Base-by-base conservation (phyloP, 2,888 invertebrate genomes). In the Antheraea assamensis region DNA sequence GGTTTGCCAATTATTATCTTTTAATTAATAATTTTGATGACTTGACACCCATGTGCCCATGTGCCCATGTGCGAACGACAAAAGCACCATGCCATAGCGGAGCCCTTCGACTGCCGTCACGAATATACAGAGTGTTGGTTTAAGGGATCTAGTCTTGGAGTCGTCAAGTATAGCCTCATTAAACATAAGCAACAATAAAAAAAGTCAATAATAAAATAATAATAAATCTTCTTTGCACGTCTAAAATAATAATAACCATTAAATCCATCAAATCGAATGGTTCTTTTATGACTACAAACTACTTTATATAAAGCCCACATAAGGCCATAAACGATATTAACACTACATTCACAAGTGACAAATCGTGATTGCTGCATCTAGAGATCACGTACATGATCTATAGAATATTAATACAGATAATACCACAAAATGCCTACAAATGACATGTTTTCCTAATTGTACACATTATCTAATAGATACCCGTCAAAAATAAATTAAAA, bases 1-100 rank as follows among this genome's bases (percentile, higher is more conserved):
- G 92, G 90, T 92, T 92, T 89, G 88, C 91, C 91, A 87, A 86
- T 87, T 84, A 76, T 76, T 72, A 75, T 76, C 5, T 30, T 68
- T 68, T 68, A n/a, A 68, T 64, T 64, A 64, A 64, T 64, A 68
- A 68, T 68, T 35, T 31, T 35, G 68, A 68, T 77, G 78, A 79
- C 78, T 75, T 77, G 80, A 78, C 80, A 82, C 79, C 81, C 77
- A 78, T 77, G 82, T 85, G 86, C 82, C n/a, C n/a, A n/a, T n/a
- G n/a, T n/a, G n/a, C n/a, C n/a, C n/a, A n/a, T 77, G 82, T 85
- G 86, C 82, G 79, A 77, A 81, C 85, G 82, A 81, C 78, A 75
- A 78, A 83, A 85, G 75, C 73, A 73, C 74, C 76, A 75, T 71
- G 91, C 91, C 82, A 81, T 81, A 85, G 68, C 35, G 68, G 35